Conservation (phyloP, 2,113 vertebrate genomes). For the Mugil cephalus region DNA sequence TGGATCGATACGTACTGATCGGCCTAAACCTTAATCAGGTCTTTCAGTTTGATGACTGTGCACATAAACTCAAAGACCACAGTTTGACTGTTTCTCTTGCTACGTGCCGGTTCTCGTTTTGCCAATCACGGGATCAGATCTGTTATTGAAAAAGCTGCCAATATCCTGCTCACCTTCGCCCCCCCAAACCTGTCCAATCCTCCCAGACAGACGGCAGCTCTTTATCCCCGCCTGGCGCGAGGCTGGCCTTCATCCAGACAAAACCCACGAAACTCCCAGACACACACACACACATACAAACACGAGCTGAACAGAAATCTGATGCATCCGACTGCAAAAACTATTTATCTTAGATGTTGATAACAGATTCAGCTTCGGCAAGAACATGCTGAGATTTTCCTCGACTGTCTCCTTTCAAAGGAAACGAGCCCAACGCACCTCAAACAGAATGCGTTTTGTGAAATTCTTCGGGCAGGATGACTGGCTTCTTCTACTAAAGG, state of each 20-base stretch:
- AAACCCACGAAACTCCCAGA: neutral
- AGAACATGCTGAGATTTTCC: neutral
- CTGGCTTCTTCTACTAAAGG: neutral
- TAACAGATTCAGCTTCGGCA: neutral
- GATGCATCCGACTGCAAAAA: conserved; percentile 7
- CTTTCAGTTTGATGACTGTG: too few relatives aligned
- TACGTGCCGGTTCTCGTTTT: neutral
- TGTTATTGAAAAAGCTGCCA: neutral
- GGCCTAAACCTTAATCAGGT: too few relatives aligned
- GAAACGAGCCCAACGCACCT: neutral
- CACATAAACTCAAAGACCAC: too few relatives aligned
- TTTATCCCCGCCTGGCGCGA: conserved; percentile 23
- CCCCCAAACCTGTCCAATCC: conserved; percentile 18
- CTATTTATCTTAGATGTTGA: neutral
- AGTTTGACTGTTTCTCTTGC: neutral
- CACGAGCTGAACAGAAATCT: neutral
- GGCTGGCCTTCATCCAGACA: conserved; percentile 5
- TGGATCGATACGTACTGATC: too few relatives aligned
- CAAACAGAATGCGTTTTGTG: neutral
- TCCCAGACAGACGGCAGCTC: neutral
- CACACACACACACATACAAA: neutral
- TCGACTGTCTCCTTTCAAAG: neutral
- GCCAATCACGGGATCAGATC: neutral
- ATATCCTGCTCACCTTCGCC: neutral
- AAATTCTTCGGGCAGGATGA: conserved; percentile 11